A percentile compares a stretch with the other conserved stretches of the same genome.
Evolutionary conservation across 2,113 vertebrate species (phyloP).

Genomic region (Eulacestoma nigropectus): DNA sequence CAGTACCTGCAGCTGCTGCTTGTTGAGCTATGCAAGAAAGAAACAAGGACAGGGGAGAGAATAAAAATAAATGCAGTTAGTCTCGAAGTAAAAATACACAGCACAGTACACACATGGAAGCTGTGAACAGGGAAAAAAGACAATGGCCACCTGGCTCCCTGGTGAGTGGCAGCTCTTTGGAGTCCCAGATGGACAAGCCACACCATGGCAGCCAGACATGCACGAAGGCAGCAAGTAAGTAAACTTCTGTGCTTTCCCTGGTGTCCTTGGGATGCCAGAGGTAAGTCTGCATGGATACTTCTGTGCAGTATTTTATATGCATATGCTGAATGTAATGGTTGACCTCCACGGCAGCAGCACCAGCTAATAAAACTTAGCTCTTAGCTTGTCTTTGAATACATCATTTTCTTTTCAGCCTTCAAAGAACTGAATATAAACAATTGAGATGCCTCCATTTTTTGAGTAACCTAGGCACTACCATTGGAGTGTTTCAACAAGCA

Average conservation of each 20-base stretch:
- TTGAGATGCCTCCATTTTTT: not conserved
- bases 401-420: not conserved
- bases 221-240: fast-evolving
- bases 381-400: not conserved
- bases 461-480: not conserved
- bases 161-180: not conserved
- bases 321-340: not conserved
- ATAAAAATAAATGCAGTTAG: not conserved
- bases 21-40: slow-evolving; percentile 81
- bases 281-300: not conserved
- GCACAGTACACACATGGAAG: not conserved
- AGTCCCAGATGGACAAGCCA: not conserved
- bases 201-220: not conserved
- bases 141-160: not conserved
- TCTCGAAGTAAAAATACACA: not conserved
- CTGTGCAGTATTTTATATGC: not conserved
- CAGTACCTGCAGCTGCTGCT: slow-evolving; percentile 88
- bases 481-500: not conserved
- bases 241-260: not conserved
- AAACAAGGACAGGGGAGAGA: not conserved
- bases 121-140: too few species aligned
- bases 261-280: not conserved
- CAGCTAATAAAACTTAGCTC: not conserved
- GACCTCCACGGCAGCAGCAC: not conserved
- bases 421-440: not conserved